A percentile compares a stretch with the other conserved stretches of the same genome.
Conservation (phyloP, 2,113 vertebrate species). For the Cheilinus undulatus region DNA sequence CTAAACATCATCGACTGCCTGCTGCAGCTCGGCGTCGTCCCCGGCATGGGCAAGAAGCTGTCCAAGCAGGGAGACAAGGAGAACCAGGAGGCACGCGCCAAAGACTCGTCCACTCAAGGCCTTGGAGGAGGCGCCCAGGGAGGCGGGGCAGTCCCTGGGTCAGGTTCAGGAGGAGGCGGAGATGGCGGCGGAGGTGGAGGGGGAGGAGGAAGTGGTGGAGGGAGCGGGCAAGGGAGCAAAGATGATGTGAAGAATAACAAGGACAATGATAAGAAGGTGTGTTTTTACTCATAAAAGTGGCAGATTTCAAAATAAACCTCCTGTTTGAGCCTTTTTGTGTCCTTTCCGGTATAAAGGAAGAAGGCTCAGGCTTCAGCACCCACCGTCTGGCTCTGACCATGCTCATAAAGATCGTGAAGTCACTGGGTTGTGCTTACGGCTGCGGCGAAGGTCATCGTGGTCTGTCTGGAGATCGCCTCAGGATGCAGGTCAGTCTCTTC, state of each 20-base stretch:
- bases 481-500: conserved; percentile 90
- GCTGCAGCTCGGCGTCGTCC: conserved; percentile 95
- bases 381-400: conserved; percentile 96
- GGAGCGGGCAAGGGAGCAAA: conserved; percentile 82
- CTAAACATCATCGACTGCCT: conserved; percentile 97
- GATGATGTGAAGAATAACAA: conserved; percentile 94
- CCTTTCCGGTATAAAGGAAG: conserved; percentile 82
- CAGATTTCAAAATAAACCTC: neutral
- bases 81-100: conserved; percentile 89
- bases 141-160: conserved; percentile 83
- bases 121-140: conserved; percentile 76
- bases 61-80: conserved; percentile 94
- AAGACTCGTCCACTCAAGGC: conserved; percentile 86
- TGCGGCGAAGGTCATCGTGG: conserved; percentile 99
- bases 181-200: conserved; percentile 72
- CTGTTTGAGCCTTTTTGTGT: neutral
- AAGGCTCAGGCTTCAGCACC: conserved; percentile 86
- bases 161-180: conserved; percentile 78
- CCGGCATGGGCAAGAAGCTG: conserved; percentile 88
- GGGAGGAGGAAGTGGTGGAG: conserved; percentile 83
- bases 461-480: conserved; percentile 96
- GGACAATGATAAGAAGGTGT: conserved; percentile 86
- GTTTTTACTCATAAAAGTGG: neutral
- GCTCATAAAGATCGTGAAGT: conserved; percentile 99
- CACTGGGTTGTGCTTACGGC: conserved; percentile 96